Evolutionary conservation across 2,113 vertebrate species (phyloP).

Genomic region (Sterna hirundo): DNA sequence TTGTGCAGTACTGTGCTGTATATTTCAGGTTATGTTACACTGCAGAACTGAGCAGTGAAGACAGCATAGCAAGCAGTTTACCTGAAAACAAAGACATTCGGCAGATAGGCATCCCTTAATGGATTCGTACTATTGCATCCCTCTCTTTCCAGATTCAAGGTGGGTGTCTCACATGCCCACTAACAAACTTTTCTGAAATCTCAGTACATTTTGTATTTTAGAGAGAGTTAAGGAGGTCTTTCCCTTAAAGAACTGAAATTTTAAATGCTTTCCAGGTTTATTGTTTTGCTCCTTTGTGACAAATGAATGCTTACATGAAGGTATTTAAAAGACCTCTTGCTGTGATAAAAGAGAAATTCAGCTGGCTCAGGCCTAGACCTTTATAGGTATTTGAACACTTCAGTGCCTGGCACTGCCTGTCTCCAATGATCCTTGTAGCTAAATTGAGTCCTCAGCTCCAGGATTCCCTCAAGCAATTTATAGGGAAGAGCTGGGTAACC

Average conservation of each 20-base stretch:
- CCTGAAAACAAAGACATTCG: background rate
- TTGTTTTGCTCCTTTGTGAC: background rate
- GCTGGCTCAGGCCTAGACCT: background rate
- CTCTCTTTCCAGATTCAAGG: background rate
- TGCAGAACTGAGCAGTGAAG: background rate
- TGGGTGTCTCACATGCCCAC: background rate
- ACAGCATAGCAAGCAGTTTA: background rate
- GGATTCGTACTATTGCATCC: background rate
- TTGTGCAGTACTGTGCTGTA: background rate
- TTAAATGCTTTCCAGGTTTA: background rate
- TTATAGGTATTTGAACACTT: background rate
- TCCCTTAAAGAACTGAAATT: background rate
- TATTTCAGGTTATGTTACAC: background rate
- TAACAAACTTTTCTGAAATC: background rate
- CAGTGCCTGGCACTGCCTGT: background rate
- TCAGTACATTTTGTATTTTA: background rate
- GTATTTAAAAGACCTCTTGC: background rate
- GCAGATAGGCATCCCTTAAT: background rate
- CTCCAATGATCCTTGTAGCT: background rate
- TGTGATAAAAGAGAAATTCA: background rate
- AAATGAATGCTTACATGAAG: background rate
- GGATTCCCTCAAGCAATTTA: background rate
- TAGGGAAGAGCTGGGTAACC: background rate
- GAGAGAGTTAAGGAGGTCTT: background rate
- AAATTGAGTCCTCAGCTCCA: background rate